These are phyloP conservation scores for Apamea sordens DNA, from an alignment of 2,888 invertebrate genomes.

Conservation along the genomic window DNA sequence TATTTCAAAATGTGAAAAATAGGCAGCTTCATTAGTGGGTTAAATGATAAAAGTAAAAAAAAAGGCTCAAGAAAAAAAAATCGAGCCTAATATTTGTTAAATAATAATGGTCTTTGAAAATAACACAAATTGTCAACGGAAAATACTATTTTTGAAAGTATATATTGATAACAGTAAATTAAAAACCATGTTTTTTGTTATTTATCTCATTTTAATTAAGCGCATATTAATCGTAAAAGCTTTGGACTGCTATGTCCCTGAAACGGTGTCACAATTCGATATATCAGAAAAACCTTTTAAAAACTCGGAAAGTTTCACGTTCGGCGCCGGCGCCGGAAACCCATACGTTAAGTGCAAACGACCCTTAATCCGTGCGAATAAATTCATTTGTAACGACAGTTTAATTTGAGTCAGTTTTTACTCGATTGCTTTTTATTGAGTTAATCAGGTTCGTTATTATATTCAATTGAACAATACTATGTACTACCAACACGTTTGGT, in stretches of 20 bases:
- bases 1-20: too few species aligned
- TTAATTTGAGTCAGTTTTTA: slow-evolving; percentile 28
- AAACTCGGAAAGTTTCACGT: neutral
- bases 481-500: neutral
- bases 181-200: too few species aligned
- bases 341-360: slow-evolving; percentile 29
- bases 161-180: too few species aligned
- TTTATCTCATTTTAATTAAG: too few species aligned
- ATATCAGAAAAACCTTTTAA: slow-evolving; percentile 4
- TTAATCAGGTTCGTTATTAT: neutral
- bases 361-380: slow-evolving; percentile 42
- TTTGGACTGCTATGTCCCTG: neutral
- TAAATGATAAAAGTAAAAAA: too few species aligned
- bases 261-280: neutral
- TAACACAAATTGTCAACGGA: too few species aligned
- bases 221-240: neutral
- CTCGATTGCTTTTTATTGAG: slow-evolving; percentile 1
- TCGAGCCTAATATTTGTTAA: too few species aligned
- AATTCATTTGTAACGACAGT: slow-evolving; percentile 29
- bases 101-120: too few species aligned
- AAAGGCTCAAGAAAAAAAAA: too few species aligned
- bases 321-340: neutral
- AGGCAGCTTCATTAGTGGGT: too few species aligned
- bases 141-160: too few species aligned
- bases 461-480: slow-evolving; percentile 5